Percentiles rank a stretch among this genome's conserved stretches.
Evolutionary conservation across 1,140 invertebrate species (phyloP).

Genomic region (Galendromus occidentalis): DNA sequence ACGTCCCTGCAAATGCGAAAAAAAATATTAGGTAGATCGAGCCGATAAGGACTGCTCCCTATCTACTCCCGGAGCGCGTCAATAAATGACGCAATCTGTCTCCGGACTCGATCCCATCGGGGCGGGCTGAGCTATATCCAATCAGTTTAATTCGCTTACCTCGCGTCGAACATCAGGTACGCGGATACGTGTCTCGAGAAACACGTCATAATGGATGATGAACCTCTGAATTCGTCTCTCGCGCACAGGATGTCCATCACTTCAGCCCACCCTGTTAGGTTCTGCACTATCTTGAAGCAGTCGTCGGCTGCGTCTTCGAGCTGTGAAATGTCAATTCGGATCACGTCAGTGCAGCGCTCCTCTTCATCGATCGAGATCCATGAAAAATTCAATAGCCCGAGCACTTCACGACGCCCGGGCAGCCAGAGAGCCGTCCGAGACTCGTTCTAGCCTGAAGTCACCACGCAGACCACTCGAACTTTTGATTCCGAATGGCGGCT

Average conservation of each 20-base stretch:
- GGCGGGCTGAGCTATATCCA: neutral
- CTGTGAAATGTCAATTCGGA: neutral
- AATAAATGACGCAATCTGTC: too few relatives aligned
- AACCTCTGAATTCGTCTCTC: neutral
- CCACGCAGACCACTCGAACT: too few relatives aligned
- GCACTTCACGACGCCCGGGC: too few relatives aligned
- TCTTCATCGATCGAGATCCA: too few relatives aligned
- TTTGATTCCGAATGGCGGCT: too few relatives aligned
- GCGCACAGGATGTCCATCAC: neutral
- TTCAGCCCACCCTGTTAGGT: neutral
- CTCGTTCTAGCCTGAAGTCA: too few relatives aligned
- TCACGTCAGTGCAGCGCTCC: neutral
- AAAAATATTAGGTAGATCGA: too few relatives aligned
- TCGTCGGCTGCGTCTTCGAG: neutral
- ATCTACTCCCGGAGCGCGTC: neutral
- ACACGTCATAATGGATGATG: neutral
- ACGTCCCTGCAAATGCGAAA: neutral
- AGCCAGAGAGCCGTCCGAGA: too few relatives aligned
- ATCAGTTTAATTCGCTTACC: neutral
- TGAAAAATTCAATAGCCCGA: too few relatives aligned
- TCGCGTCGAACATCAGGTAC: slow-evolving; percentile 4
- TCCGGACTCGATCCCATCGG: too few relatives aligned
- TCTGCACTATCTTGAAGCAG: neutral
- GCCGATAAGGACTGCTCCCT: neutral
- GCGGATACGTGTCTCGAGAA: neutral